Evolutionary conservation across 2,797 vertebrate genomes (phyloP).

Genomic region (Simalia tracyae): DNA sequence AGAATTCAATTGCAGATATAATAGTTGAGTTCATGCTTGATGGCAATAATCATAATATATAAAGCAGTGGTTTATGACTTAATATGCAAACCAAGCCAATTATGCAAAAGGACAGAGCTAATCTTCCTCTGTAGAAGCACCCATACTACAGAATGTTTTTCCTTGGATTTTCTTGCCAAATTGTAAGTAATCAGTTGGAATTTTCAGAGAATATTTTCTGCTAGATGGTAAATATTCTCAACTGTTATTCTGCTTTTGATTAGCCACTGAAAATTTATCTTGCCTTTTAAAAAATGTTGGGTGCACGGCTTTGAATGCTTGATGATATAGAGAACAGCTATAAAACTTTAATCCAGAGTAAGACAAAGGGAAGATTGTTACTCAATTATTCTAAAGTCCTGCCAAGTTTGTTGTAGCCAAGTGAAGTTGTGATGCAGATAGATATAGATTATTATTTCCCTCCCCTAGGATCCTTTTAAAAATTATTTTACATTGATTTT

Average conservation of each 20-base stretch:
- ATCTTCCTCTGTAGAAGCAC: neutral
- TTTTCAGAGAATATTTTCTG: neutral
- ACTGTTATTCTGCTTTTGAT: neutral
- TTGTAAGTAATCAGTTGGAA: neutral
- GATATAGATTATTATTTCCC: neutral
- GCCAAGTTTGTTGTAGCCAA: neutral
- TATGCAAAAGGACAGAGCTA: neutral
- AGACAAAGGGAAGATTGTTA: neutral
- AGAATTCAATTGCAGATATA: neutral
- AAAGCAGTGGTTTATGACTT: neutral
- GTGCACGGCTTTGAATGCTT: neutral
- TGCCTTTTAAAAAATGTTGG: neutral
- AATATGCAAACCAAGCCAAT: neutral
- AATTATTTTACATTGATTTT: neutral
- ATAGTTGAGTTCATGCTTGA: neutral
- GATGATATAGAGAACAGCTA: neutral
- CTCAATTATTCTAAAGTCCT: neutral
- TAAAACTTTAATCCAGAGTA: neutral
- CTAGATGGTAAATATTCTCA: neutral
- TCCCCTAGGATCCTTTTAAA: neutral
- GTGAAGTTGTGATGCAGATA: neutral
- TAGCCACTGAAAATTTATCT: neutral
- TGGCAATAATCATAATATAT: neutral
- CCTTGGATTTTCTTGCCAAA: neutral
- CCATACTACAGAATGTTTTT: neutral